These are phyloP conservation scores for Litoditis marina DNA, from an alignment of 2,888 invertebrate species.

Conservation along the genomic window DNA sequence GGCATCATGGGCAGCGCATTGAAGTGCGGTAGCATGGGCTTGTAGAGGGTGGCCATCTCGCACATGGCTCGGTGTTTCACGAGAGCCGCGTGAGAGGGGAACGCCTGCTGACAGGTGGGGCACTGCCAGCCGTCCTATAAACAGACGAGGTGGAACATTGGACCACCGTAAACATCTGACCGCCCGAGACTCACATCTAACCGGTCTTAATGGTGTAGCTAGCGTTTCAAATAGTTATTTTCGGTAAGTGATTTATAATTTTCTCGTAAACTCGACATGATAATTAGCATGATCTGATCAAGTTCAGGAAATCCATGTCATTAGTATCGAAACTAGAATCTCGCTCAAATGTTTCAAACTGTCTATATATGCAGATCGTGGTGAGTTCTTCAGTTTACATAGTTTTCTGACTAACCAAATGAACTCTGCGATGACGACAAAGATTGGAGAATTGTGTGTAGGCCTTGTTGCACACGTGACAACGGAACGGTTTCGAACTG, in stretches of 20 bases:
- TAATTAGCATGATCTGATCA: too few relatives aligned
- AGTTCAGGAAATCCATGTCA: too few relatives aligned
- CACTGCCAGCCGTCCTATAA: slow-evolving; percentile 72
- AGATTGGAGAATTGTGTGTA: slow-evolving; percentile 99
- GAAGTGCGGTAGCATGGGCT: slow-evolving; percentile 15
- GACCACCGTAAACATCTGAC: not conserved
- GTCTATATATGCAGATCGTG: too few relatives aligned
- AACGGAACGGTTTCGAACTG: slow-evolving; percentile 86
- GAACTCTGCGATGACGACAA: slow-evolving; percentile 99
- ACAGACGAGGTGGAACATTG: not conserved
- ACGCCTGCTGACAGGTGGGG: slow-evolving; percentile 63
- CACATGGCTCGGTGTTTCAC: slow-evolving; percentile 94
- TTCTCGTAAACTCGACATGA: too few relatives aligned
- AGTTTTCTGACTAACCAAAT: slow-evolving; percentile 70
- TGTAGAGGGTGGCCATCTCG: slow-evolving; percentile 66
- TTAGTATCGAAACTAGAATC: too few relatives aligned
- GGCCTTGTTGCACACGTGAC: slow-evolving; percentile 84
- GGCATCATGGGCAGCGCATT: slow-evolving; percentile 6
- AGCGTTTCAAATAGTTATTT: too few relatives aligned
- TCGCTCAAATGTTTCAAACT: too few relatives aligned
- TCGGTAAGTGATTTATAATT: too few relatives aligned
- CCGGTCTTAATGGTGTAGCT: too few relatives aligned
- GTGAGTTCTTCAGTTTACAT: too few relatives aligned
- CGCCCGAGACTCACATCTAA: not conserved
- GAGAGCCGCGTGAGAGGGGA: slow-evolving; percentile 84